A percentile compares a stretch with the other conserved stretches of the same genome.
Conservation (phyloP, 1,140 invertebrate species). For the Lepidurus couesii region DNA sequence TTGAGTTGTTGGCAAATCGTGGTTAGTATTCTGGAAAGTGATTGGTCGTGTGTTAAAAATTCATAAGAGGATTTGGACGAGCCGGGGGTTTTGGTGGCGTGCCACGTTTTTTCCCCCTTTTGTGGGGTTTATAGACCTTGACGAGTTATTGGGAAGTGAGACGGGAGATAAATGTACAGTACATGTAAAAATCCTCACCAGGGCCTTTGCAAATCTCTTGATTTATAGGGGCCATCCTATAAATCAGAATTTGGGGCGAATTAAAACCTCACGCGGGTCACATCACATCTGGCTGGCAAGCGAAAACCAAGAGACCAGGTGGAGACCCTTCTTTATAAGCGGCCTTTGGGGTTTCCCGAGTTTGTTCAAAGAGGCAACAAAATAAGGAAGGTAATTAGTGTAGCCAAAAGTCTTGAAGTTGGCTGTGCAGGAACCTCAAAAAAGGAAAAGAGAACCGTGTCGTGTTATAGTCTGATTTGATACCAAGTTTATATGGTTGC, state of each 20-base stretch:
- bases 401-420: conserved; percentile 7
- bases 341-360: not conserved
- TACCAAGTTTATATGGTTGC: conserved; percentile 18
- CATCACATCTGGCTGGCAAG: conserved; percentile 17
- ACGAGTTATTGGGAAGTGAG: conserved; percentile 9
- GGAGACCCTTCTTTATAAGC: not conserved
- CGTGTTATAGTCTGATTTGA: conserved; percentile 18
- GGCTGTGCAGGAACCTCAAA: not conserved
- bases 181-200: not conserved
- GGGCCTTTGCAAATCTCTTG: not conserved
- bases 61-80: not conserved
- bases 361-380: not conserved
- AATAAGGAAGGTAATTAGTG: conserved; percentile 19
- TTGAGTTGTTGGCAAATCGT: no score
- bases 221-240: conserved; percentile 2
- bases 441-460: not conserved
- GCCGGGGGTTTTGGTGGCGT: not conserved
- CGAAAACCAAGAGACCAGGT: not conserved
- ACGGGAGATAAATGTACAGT: not conserved
- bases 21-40: no score
- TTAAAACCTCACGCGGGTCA: conserved; percentile 18
- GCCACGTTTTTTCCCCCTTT: not conserved
- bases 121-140: not conserved
- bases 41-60: not conserved
- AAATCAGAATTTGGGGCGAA: conserved; percentile 20